These are phyloP conservation scores for Corythucha ciliata DNA, from an alignment of 2,888 invertebrate species.

Conservation along the genomic window DNA sequence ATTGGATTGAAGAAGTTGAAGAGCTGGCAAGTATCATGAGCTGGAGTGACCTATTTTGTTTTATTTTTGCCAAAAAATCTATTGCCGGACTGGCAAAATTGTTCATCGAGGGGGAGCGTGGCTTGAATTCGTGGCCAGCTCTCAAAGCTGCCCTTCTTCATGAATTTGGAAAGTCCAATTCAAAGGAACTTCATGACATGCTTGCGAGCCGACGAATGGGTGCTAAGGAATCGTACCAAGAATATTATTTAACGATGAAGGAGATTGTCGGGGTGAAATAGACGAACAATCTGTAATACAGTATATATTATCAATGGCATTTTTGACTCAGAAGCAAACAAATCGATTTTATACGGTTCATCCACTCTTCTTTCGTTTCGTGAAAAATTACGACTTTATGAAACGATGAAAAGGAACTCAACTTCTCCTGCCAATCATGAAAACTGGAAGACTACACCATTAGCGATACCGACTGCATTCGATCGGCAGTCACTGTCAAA, in stretches of 20 bases:
- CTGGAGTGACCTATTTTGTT: neutral
- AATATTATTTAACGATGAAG: constrained; percentile 8
- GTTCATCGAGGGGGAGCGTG: neutral
- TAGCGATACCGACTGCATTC: no score
- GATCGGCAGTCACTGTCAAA: neutral
- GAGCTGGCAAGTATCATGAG: neutral
- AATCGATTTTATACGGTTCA: constrained; percentile 2
- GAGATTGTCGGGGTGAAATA: neutral
- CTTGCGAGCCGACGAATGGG: neutral
- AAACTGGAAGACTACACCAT: no score
- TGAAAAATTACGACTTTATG: constrained; percentile 3
- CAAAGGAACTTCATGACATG: neutral
- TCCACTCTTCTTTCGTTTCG: neutral
- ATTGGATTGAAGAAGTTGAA: neutral
- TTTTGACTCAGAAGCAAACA: neutral
- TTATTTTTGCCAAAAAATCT: constrained; percentile 2
- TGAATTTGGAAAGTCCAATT: constrained; percentile 2
- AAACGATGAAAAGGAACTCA: constrained; percentile 3
- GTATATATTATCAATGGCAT: constrained; percentile 11
- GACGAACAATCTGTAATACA: constrained; percentile 10
- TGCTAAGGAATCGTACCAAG: neutral
- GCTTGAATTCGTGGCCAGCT: neutral
- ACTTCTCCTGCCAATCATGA: neutral
- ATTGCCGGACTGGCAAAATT: neutral
- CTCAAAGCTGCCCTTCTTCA: neutral